phyloP scores from a whole-genome alignment of 2,113 vertebrate genomes.

The Origma solitaria region DNA sequence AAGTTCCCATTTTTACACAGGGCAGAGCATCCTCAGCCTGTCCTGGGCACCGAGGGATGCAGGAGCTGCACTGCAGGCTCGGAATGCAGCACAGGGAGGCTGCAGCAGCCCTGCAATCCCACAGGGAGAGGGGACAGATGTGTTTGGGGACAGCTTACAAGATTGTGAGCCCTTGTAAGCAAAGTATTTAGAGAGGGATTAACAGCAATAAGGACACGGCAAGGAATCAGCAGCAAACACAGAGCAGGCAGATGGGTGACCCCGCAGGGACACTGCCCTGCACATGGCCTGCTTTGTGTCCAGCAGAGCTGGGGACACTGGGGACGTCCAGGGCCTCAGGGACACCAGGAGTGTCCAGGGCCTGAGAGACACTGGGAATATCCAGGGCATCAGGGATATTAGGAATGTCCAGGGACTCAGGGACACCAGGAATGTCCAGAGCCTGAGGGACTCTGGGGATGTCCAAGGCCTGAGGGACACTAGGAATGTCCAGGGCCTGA shows the following conservation, averaged over 20 bases:
- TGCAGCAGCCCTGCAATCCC: not conserved
- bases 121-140: not conserved
- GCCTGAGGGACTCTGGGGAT: accelerated
- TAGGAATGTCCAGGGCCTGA: accelerated
- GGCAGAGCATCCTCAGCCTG: not conserved
- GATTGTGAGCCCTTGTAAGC: not conserved
- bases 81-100: not conserved
- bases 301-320: not conserved
- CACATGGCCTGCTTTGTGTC: not conserved
- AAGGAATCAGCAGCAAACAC: not conserved
- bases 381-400: accelerated
- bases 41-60: accelerated
- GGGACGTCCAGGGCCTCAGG: not conserved
- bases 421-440: not conserved
- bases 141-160: not conserved
- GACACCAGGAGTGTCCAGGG: not conserved
- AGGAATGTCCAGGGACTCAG: accelerated
- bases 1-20: not conserved
- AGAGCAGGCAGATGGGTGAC: not conserved
- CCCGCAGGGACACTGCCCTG: not conserved
- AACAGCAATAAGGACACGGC: not conserved
- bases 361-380: accelerated
- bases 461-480: accelerated
- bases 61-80: not conserved
- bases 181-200: not conserved